Conservation (phyloP, 2,888 invertebrate genomes). For the Toxonevra muliebris region DNA sequence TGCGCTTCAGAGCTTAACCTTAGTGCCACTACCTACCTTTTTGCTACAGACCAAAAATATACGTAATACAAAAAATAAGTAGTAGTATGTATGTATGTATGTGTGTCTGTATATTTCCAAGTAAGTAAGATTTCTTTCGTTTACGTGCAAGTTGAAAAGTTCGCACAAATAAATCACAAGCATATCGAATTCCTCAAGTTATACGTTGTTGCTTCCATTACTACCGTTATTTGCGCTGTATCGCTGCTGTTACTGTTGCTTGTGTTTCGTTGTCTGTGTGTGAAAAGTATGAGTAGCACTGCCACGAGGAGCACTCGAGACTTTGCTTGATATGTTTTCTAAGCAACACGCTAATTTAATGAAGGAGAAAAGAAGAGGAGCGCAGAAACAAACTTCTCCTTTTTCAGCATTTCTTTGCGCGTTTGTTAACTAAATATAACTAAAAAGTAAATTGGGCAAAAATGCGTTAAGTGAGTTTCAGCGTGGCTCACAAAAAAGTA, state of each 20-base stretch:
- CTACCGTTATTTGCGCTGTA: background rate
- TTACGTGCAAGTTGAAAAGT: constrained; percentile 25
- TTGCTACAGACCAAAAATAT: no score
- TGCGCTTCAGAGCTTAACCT: no score
- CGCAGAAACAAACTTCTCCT: no score
- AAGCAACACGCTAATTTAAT: no score
- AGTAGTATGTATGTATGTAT: background rate
- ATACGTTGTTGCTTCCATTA: background rate
- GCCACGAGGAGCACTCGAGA: no score
- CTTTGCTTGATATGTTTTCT: no score
- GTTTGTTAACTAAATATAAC: no score
- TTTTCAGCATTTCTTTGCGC: no score
- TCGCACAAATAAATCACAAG: constrained; percentile 28
- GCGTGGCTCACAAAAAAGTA: background rate
- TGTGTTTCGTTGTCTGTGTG: background rate
- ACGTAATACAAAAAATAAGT: background rate
- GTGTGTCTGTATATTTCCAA: background rate
- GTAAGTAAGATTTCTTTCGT: constrained; percentile 12
- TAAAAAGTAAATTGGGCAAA: background rate
- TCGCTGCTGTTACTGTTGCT: background rate
- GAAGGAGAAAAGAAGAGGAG: no score
- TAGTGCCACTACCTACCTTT: no score
- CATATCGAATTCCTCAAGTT: constrained; percentile 19
- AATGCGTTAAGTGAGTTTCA: background rate
- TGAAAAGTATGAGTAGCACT: no score